These are phyloP conservation scores for Hemicrepidius hirtus DNA, from an alignment of 2,888 invertebrate species.

Conservation along the genomic window DNA sequence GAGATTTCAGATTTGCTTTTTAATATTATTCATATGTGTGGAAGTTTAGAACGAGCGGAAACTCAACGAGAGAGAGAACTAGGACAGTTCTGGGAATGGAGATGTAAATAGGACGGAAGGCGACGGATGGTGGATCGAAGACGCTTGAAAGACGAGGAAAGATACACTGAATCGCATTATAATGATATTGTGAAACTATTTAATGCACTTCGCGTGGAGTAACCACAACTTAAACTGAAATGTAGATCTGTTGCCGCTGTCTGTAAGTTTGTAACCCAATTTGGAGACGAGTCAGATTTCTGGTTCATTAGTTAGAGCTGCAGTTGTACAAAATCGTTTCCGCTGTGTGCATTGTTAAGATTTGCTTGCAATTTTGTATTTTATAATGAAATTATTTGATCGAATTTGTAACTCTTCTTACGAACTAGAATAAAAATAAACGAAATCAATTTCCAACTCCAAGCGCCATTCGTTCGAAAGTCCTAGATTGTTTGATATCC, in stretches of 20 bases:
- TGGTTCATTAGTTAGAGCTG: slow-evolving; percentile 40
- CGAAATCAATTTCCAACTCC: no score
- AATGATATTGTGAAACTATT: slow-evolving; percentile 41
- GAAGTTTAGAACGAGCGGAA: slow-evolving; percentile 22
- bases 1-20: slow-evolving; percentile 43
- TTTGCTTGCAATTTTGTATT: no score
- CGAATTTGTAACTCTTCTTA: no score
- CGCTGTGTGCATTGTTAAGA: background rate
- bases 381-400: no score
- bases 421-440: no score
- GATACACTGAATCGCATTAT: slow-evolving; percentile 28
- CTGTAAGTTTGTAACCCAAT: slow-evolving; percentile 46
- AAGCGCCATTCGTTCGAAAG: no score
- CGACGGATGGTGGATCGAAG: background rate
- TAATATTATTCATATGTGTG: slow-evolving; percentile 41
- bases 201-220: slow-evolving; percentile 44
- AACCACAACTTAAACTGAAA: slow-evolving; percentile 48
- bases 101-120: slow-evolving; percentile 22
- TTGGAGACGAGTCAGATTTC: slow-evolving; percentile 37
- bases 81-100: slow-evolving; percentile 2
- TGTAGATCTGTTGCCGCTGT: slow-evolving; percentile 42
- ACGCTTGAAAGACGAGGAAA: background rate
- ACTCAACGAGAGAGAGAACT: background rate
- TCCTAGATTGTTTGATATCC: no score
- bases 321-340: slow-evolving; percentile 2